These are phyloP conservation scores for Ochropacha duplaris DNA, from an alignment of 2,888 invertebrate species.

Conservation along the genomic window DNA sequence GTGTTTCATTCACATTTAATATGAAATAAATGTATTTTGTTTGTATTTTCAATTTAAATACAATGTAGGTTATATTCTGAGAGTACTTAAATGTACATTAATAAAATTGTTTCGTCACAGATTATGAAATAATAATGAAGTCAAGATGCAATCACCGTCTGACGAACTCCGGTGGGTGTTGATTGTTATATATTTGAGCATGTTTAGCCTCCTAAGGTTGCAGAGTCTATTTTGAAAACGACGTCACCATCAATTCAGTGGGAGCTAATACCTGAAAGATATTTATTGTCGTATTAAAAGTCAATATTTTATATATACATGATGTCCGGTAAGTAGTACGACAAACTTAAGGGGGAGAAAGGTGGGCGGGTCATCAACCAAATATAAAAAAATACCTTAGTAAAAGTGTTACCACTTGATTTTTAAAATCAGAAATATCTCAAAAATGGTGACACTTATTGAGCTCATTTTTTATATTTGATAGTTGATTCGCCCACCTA, in stretches of 20 bases:
- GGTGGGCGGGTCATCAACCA: too few relatives aligned
- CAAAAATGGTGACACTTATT: too few relatives aligned
- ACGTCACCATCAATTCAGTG: conserved; percentile 32
- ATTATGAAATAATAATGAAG: neutral
- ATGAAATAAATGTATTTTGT: neutral
- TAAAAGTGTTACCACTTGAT: too few relatives aligned
- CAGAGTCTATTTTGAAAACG: conserved; percentile 28
- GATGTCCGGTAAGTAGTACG: too few relatives aligned
- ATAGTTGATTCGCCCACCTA: too few relatives aligned
- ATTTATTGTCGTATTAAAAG: conserved; percentile 5
- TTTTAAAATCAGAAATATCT: too few relatives aligned
- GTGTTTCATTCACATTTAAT: neutral
- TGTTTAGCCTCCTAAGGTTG: conserved; percentile 1
- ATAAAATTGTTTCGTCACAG: conserved; percentile 4
- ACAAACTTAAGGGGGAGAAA: too few relatives aligned
- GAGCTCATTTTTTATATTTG: too few relatives aligned
- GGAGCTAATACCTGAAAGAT: conserved; percentile 52
- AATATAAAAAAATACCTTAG: too few relatives aligned
- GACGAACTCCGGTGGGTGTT: neutral
- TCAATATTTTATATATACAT: too few relatives aligned
- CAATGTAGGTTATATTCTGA: neutral
- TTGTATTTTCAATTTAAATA: neutral
- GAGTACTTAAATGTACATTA: neutral
- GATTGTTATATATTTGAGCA: neutral
- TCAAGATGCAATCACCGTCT: neutral